These are phyloP conservation scores for Sebastolobus alascanus DNA, from an alignment of 2,797 vertebrate genomes.

Conservation along the genomic window DNA sequence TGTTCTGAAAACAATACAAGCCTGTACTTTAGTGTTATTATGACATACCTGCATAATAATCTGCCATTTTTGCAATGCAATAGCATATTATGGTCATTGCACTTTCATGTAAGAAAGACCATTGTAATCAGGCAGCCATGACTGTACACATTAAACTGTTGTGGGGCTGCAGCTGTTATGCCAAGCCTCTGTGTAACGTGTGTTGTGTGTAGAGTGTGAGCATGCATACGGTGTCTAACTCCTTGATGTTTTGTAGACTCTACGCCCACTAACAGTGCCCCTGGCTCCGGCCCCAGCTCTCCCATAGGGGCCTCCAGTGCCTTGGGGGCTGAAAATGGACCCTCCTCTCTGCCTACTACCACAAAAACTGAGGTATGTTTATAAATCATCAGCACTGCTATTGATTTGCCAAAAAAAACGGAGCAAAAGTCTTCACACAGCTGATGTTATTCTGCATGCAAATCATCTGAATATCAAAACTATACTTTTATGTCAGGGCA, in stretches of 20 bases:
- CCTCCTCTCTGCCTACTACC: constrained; percentile 89
- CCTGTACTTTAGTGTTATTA: constrained; percentile 1
- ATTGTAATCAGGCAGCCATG: constrained; percentile 49
- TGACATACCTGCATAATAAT: constrained; percentile 15
- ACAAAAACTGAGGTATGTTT: constrained; percentile 93
- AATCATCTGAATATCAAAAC: constrained; percentile 32
- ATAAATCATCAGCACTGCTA: constrained; percentile 23
- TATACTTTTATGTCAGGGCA: constrained; percentile 38
- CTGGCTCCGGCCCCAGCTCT: constrained; percentile 96
- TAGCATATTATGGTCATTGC: constrained; percentile 27
- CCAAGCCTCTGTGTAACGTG: constrained; percentile 38
- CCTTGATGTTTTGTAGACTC: constrained; percentile 87
- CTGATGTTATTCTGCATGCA: constrained; percentile 2
- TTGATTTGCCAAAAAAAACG: constrained; percentile 42
- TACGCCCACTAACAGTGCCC: constrained; percentile 93
- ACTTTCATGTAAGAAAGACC: constrained; percentile 34
- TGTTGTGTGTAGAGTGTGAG: constrained; percentile 55
- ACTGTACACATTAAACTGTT: constrained; percentile 51
- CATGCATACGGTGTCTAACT: constrained; percentile 57
- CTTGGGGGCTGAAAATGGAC: constrained; percentile 92
- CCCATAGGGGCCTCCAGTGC: constrained; percentile 94
- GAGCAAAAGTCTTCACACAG: neutral
- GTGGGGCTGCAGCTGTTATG: constrained; percentile 51
- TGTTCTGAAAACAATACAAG: constrained; percentile 15
- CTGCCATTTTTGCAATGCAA: constrained; percentile 27